Evolutionary conservation across 2,113 vertebrate genomes (phyloP), one percentile per base, ranked within the genome.

Genomic region (Cyprinus carpio): DNA sequence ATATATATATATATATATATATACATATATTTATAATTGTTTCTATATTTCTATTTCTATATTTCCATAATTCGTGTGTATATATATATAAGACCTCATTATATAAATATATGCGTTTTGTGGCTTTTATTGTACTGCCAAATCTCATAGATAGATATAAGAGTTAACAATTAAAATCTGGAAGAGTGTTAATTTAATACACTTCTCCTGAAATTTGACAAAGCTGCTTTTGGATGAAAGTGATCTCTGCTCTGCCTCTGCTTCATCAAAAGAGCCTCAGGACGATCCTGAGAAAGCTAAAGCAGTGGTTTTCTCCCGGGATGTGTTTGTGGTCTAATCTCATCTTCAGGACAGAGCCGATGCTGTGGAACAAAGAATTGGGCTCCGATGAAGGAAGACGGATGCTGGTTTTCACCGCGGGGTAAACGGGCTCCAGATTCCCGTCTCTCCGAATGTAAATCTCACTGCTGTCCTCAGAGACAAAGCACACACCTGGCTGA

Each of bases 341-440:
- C 87, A 89, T 91, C 90, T 92, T 87, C 78, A 34, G 90, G 87
- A 88, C 87, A 84, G 78, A 81, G 90, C 90, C 89, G 84, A 89
- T 88, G 81, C 91, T 90, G 91, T 85, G 67, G 90, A 86, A 87
- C 77, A 71, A 86, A 86, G 75, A 85, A 77, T 31, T 25, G 1
- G 75, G 87, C 88, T 90, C 83, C 6, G 18, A 89, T 89, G 84
- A 84, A 86, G 46, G 67, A 25, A 49, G 84, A 87, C 88, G 89
- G 72, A 87, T 58, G 74, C 75, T 85, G 86, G 90, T 91, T 56
- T 81, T 72, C 18, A 88, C 25, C 25, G 13, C 58, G 11, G 25
- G 56, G 34, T 29, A 69, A 85, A 79, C 40, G n/a, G 58, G 11
- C 60, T 43, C 37, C 62, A 72, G 69, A 58, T 79, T n/a, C n/a